phyloP scores from a whole-genome alignment of 2,797 vertebrate species.

The Brachyalestes nurse region DNA sequence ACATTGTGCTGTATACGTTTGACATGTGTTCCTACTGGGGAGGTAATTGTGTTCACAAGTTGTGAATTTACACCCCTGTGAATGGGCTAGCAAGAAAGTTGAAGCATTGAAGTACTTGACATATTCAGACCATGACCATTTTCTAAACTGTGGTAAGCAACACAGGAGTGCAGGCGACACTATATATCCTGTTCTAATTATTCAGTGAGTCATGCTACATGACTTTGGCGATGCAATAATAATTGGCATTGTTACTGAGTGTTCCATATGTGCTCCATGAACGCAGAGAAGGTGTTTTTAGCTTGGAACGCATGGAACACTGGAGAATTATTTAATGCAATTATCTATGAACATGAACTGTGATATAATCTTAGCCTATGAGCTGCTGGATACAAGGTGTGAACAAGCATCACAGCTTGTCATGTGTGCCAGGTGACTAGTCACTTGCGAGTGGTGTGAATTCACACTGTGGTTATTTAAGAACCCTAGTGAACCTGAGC shows the following conservation, averaged over 20 bases:
- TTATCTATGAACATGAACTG: background rate
- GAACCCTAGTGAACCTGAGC: background rate
- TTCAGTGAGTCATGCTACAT: background rate
- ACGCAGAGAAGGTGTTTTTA: background rate
- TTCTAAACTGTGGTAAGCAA: background rate
- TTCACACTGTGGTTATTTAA: background rate
- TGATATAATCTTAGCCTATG: background rate
- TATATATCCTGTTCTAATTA: background rate
- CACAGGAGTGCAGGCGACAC: background rate
- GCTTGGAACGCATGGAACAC: background rate
- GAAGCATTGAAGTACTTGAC: background rate
- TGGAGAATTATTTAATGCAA: background rate
- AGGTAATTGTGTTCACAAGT: conserved; percentile 3
- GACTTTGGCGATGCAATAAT: background rate
- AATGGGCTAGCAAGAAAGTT: background rate
- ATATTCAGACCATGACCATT: background rate
- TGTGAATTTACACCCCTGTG: background rate
- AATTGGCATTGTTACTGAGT: background rate
- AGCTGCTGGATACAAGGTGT: background rate
- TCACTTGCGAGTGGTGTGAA: conserved; percentile 1
- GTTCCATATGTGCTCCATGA: background rate
- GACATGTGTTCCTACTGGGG: background rate
- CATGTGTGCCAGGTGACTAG: background rate
- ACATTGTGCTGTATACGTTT: conserved; percentile 9
- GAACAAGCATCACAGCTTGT: background rate